Base-by-base conservation (phyloP, 2,113 vertebrate species). In the Microcebus jonahi region DNA sequence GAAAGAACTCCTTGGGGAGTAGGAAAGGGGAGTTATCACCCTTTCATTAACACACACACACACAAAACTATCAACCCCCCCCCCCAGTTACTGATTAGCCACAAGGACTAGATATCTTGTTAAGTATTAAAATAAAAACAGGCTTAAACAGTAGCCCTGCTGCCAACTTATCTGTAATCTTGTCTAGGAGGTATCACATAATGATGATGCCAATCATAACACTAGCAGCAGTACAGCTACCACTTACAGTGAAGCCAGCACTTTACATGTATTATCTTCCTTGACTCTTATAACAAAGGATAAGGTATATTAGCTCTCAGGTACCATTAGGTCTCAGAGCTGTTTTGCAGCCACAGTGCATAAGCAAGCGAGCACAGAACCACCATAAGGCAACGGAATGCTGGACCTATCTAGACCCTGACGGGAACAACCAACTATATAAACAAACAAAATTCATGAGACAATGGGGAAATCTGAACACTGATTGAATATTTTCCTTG, bases 61-160 rank as follows among this genome's bases (percentile, higher is more conserved):
- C 29, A 45, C 17, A 55, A 55, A 55, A 6, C 53, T 15, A 55
- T 55, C 17, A 57, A 57, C 20, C 18, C 55, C 55, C 48, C 70
- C 55, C 55, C 55, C 45, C 31, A 77, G 48, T 63, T 50, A 55
- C 3, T 48, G 42, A 70, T 53, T 21, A 95, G 90, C 57, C 63
- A 75, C 18, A 59, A 61, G 31, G 59, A 31, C 55, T 61, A 92
- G 39, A 42, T 48, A 82, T 55, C 86, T 95, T 95, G 55, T 15
- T 85, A 93, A 61, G 57, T 20, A 93, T 23, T 81, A 67, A 94
- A 88, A 82, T 68, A 73, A 75, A 81, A 63, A 13, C 31, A 79
- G 20, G 31, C 63, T 79, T 65, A 87, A 71, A 53, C 6, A 80
- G 25, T 53, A 70, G 42, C 29, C 15, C 55, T 55, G 8, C 18